phyloP scores from a whole-genome alignment of 2,888 invertebrate genomes.

The Conops quadrifasciatus region DNA sequence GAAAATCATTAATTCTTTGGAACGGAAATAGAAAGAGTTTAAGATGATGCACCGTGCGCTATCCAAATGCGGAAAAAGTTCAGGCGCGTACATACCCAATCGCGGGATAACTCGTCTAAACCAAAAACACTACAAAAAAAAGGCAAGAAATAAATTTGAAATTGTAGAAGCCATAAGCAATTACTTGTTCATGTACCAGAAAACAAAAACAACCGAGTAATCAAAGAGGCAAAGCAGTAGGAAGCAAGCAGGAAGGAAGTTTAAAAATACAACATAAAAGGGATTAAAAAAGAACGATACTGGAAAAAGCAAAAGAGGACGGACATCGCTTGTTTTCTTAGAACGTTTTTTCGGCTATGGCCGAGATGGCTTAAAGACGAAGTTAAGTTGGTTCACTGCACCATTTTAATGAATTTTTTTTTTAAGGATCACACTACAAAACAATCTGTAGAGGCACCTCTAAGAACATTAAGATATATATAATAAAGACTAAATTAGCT shows the following conservation, averaged over 20 bases:
- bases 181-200: neutral
- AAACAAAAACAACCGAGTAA: no score
- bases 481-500: no score
- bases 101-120: neutral
- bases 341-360: neutral
- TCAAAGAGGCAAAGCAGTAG: neutral
- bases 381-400: no score
- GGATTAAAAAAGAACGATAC: neutral
- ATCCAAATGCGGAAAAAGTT: neutral
- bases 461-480: no score
- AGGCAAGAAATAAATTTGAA: slow-evolving; percentile 20
- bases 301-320: neutral
- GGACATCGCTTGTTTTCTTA: neutral
- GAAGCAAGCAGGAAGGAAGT: neutral
- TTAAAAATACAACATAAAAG: slow-evolving; percentile 10
- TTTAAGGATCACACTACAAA: no score
- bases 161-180: neutral
- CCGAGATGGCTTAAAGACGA: no score
- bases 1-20: slow-evolving; percentile 22
- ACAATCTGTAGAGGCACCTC: no score
- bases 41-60: neutral
- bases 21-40: slow-evolving; percentile 7
- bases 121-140: slow-evolving; percentile 5
- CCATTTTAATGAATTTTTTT: no score
- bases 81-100: neutral